A percentile compares a stretch with the other conserved stretches of the same genome.
phyloP scores from a whole-genome alignment of 1,140 invertebrate species.

The Euwallacea similis region DNA sequence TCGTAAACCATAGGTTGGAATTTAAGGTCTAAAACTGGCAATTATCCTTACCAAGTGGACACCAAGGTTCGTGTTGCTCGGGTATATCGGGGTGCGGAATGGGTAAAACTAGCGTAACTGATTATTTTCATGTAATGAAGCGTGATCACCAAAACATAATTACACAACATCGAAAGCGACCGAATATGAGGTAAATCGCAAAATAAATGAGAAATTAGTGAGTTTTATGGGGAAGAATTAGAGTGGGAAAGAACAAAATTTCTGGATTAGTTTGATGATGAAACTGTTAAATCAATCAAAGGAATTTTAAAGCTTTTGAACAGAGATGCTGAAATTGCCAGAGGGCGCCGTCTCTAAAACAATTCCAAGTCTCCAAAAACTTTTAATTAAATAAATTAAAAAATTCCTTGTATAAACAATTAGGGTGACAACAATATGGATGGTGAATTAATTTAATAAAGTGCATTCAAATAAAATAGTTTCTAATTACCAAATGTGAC shows the following conservation, averaged over 20 bases:
- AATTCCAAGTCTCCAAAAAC: not conserved
- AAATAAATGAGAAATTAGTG: slow-evolving; percentile 42
- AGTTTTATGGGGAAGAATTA: slow-evolving; percentile 19
- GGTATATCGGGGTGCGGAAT: slow-evolving; percentile 81
- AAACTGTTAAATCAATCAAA: too few species aligned
- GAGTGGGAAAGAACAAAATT: slow-evolving; percentile 34
- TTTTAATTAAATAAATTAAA: slow-evolving; percentile 4
- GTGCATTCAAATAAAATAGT: slow-evolving; percentile 23
- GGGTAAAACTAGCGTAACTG: slow-evolving; percentile 73
- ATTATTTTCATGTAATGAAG: slow-evolving; percentile 46
- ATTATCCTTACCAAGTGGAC: slow-evolving; percentile 72
- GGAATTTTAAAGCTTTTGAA: too few species aligned
- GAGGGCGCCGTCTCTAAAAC: slow-evolving; percentile 22
- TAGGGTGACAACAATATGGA: not conserved
- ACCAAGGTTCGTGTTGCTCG: slow-evolving; percentile 85
- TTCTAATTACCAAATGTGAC: not conserved
- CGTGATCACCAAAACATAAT: slow-evolving; percentile 41
- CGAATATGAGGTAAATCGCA: slow-evolving; percentile 40
- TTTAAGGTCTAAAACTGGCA: not conserved
- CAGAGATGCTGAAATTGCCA: not conserved
- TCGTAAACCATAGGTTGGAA: too few species aligned
- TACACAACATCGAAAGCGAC: slow-evolving; percentile 31
- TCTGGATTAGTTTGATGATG: slow-evolving; percentile 42
- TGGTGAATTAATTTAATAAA: slow-evolving; percentile 11
- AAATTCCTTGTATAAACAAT: not conserved